These are phyloP conservation scores for Stenurella melanura DNA, from an alignment of 2,888 invertebrate genomes.

Conservation along the genomic window DNA sequence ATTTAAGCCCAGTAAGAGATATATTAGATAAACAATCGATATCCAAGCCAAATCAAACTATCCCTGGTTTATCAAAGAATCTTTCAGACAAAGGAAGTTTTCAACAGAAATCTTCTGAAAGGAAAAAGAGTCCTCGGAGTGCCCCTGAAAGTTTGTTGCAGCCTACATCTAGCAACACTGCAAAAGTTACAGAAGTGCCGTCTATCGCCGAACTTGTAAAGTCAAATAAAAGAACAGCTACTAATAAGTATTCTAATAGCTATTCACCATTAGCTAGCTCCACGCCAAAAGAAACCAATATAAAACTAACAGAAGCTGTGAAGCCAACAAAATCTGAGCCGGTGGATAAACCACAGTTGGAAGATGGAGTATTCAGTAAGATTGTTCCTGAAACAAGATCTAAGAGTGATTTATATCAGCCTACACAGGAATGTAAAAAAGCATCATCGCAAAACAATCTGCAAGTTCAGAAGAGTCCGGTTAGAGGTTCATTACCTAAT, in stretches of 20 bases:
- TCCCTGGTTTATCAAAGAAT: background rate
- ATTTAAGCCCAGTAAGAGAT: background rate
- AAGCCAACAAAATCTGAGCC: background rate
- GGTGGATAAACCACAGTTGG: background rate
- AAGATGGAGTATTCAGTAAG: background rate
- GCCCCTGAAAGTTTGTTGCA: background rate
- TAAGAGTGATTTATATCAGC: background rate
- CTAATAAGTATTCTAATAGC: slow-evolving; percentile 17
- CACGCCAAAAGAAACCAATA: background rate
- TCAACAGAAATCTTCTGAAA: background rate
- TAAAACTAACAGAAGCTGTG: background rate
- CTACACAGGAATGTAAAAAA: slow-evolving; percentile 11
- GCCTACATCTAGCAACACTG: background rate
- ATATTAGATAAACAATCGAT: background rate
- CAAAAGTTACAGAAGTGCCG: background rate
- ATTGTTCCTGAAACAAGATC: background rate
- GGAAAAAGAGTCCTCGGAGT: background rate
- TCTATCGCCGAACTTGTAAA: slow-evolving; percentile 21
- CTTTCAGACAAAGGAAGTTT: background rate
- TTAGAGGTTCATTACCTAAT: background rate
- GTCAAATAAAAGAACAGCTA: slow-evolving; percentile 11
- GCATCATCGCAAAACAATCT: background rate
- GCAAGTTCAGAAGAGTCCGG: background rate
- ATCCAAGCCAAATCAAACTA: background rate
- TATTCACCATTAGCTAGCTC: background rate